A percentile compares a stretch with the other conserved stretches of the same genome.
Evolutionary conservation across 2,888 invertebrate genomes (phyloP).

Genomic region (Zygothrica quintamaculata): DNA sequence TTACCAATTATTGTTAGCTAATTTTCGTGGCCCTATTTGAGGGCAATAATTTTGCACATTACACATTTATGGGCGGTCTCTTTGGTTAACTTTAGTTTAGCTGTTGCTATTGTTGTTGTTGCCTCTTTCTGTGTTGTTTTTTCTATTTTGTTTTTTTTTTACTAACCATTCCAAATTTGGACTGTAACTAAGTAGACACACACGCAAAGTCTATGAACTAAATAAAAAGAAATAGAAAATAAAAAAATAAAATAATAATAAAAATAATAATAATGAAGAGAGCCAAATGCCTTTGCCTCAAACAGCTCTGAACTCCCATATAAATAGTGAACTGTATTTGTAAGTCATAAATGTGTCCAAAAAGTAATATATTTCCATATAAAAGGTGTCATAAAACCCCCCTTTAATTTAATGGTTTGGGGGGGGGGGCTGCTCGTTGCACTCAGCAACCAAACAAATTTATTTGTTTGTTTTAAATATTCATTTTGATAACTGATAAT

Average conservation of each 20-base stretch:
- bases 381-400: constrained; percentile 13
- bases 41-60: constrained; percentile 50
- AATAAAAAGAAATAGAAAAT: no score
- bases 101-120: no score
- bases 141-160: not conserved
- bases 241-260: no score
- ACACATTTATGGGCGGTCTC: constrained; percentile 34
- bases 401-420: not conserved
- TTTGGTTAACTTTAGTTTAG: not conserved
- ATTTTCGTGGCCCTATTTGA: constrained; percentile 50
- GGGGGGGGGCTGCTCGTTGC: no score
- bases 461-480: no score
- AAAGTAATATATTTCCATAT: not conserved
- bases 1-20: constrained; percentile 74
- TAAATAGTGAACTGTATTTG: constrained; percentile 21
- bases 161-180: constrained; percentile 12
- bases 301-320: constrained; percentile 2
- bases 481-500: no score
- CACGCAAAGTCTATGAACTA: constrained; percentile 12
- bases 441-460: not conserved
- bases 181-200: constrained; percentile 12
- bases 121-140: no score
- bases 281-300: not conserved
- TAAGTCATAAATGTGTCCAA: not conserved
- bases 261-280: no score